phyloP scores from a whole-genome alignment of 1,140 invertebrate species.

The Vanessa tameamea region DNA sequence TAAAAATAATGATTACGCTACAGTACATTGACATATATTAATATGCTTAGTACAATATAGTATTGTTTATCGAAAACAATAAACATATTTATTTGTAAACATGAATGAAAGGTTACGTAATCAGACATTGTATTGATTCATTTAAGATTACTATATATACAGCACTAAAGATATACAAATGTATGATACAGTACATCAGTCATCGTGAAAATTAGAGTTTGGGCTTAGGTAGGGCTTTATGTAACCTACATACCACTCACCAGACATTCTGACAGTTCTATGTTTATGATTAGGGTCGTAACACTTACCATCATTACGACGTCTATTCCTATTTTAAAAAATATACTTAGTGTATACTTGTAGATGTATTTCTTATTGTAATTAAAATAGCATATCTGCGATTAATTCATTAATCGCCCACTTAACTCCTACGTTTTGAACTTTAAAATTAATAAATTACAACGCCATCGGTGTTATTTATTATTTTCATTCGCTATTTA shows the following conservation, averaged over 20 bases:
- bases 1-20: not conserved
- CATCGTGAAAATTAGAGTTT: too few relatives aligned
- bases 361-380: not conserved
- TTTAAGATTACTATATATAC: not conserved
- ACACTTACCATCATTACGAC: too few relatives aligned
- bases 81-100: not conserved
- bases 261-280: too few relatives aligned
- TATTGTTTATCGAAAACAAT: conserved; percentile 1
- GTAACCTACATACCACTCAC: too few relatives aligned
- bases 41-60: not conserved
- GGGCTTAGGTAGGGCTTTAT: too few relatives aligned
- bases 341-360: too few relatives aligned
- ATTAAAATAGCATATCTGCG: not conserved
- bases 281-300: too few relatives aligned
- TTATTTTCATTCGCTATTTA: conserved; percentile 18
- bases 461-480: conserved; percentile 9
- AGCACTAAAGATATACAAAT: too few relatives aligned
- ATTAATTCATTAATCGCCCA: conserved; percentile 9
- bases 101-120: conserved; percentile 6
- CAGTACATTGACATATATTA: not conserved
- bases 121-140: not conserved
- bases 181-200: too few relatives aligned
- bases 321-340: too few relatives aligned
- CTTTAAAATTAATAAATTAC: conserved; percentile 11
- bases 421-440: conserved; percentile 9